Conservation (phyloP, 2,888 invertebrate genomes). For the Leptinotarsa haldemani region DNA sequence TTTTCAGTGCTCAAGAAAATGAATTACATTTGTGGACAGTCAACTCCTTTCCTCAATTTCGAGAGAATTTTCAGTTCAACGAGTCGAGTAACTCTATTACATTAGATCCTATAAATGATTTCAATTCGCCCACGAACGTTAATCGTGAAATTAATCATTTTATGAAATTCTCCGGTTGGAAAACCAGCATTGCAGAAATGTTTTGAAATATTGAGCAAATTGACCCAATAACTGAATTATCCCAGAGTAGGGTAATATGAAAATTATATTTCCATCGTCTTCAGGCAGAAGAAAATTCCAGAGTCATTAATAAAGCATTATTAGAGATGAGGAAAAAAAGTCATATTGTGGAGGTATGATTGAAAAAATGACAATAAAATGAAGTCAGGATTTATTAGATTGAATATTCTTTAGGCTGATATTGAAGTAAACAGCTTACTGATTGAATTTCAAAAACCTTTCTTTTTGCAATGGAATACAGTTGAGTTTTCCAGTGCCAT, state of each 20-base stretch:
- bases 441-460: too few relatives aligned
- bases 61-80: neutral
- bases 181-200: neutral
- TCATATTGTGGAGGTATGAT: too few relatives aligned
- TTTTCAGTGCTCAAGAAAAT: too few relatives aligned
- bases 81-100: neutral
- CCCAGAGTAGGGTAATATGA: neutral
- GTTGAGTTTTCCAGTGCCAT: too few relatives aligned
- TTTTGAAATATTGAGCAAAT: neutral
- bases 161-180: neutral
- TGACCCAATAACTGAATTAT: neutral
- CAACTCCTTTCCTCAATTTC: neutral
- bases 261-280: neutral
- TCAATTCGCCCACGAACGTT: neutral
- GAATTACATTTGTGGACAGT: neutral
- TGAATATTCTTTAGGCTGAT: too few relatives aligned
- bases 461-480: too few relatives aligned
- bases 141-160: conserved; percentile 3
- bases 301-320: neutral
- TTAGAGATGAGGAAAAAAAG: too few relatives aligned
- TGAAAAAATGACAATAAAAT: too few relatives aligned
- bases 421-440: too few relatives aligned
- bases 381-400: too few relatives aligned
- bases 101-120: neutral
- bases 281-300: neutral